Evolutionary conservation across 1,140 invertebrate genomes (phyloP).

Genomic region (Idris sp.): DNA sequence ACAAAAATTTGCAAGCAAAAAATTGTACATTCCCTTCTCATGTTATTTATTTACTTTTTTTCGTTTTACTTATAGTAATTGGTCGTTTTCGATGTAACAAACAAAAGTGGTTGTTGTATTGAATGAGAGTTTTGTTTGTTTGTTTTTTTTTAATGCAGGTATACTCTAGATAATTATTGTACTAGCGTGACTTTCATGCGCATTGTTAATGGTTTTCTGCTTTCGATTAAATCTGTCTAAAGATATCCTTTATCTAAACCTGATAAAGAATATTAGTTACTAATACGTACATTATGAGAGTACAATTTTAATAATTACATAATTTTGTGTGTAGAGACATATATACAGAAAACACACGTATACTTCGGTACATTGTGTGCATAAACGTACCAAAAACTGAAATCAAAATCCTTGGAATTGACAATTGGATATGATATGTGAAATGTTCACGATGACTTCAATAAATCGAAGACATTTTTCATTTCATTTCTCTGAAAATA

Average conservation of each 20-base stretch:
- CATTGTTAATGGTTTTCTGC: constrained; percentile 33
- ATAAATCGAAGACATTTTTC: too few species aligned
- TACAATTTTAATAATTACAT: constrained; percentile 49
- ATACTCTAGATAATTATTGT: constrained; percentile 38
- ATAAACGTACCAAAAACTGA: constrained; percentile 2
- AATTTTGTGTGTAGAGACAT: constrained; percentile 40
- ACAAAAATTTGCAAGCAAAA: constrained; percentile 30
- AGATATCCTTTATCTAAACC: constrained; percentile 28
- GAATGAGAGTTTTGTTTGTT: not conserved
- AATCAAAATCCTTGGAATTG: constrained; percentile 16
- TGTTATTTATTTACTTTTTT: too few species aligned
- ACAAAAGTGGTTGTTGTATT: constrained; percentile 10
- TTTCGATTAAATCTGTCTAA: too few species aligned
- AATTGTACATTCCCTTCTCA: constrained; percentile 15
- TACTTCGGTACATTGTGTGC: constrained; percentile 44
- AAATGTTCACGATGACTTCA: constrained; percentile 11
- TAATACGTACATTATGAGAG: constrained; percentile 49
- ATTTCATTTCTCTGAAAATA: too few species aligned
- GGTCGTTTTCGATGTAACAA: not conserved
- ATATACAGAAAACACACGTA: constrained; percentile 59
- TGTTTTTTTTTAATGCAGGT: constrained; percentile 24
- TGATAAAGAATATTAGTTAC: constrained; percentile 48
- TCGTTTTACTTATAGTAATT: constrained; percentile 5
- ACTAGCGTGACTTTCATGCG: constrained; percentile 49
- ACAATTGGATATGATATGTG: constrained; percentile 28